Percentiles rank a stretch among this genome's conserved stretches.
phyloP scores from a whole-genome alignment of 2,888 invertebrate species.

The Drosophila basisetae region DNA sequence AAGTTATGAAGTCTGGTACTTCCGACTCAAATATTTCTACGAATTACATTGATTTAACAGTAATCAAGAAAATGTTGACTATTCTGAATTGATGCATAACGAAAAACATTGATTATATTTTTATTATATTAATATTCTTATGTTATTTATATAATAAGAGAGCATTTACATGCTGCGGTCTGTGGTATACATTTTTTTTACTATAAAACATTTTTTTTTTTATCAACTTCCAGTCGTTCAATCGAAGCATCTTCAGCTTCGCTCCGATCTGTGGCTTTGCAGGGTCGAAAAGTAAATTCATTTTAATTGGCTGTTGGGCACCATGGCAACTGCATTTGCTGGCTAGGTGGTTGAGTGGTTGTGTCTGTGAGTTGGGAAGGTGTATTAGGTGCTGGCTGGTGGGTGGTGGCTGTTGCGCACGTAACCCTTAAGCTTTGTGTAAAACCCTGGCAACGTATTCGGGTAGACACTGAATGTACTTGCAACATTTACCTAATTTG shows the following conservation, averaged over 20 bases:
- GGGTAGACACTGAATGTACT: slow-evolving; percentile 1
- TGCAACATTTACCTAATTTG: slow-evolving; percentile 63
- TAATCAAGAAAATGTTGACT: background rate
- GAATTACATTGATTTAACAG: background rate
- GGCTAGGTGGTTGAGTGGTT: slow-evolving; percentile 10
- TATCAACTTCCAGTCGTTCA: background rate
- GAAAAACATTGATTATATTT: background rate
- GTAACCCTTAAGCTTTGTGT: slow-evolving; percentile 45
- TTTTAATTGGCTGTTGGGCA: slow-evolving; percentile 67
- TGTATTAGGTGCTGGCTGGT: slow-evolving; percentile 19
- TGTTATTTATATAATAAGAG: background rate
- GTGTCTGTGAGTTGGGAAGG: background rate
- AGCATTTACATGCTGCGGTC: background rate
- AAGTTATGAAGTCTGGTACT: background rate
- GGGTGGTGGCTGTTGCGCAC: slow-evolving; percentile 8
- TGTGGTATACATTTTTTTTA: background rate
- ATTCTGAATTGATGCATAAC: background rate
- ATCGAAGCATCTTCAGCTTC: slow-evolving; percentile 24
- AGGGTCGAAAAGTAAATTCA: slow-evolving; percentile 20
- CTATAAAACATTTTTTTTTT: background rate
- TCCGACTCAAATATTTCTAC: background rate
- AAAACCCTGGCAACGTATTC: slow-evolving; percentile 44
- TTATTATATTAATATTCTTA: background rate
- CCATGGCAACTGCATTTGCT: slow-evolving; percentile 51
- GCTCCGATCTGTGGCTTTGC: slow-evolving; percentile 19